Percentiles rank a stretch among this genome's conserved stretches.
Conservation (phyloP, 2,113 vertebrate genomes). For the Pelusios castaneus region DNA sequence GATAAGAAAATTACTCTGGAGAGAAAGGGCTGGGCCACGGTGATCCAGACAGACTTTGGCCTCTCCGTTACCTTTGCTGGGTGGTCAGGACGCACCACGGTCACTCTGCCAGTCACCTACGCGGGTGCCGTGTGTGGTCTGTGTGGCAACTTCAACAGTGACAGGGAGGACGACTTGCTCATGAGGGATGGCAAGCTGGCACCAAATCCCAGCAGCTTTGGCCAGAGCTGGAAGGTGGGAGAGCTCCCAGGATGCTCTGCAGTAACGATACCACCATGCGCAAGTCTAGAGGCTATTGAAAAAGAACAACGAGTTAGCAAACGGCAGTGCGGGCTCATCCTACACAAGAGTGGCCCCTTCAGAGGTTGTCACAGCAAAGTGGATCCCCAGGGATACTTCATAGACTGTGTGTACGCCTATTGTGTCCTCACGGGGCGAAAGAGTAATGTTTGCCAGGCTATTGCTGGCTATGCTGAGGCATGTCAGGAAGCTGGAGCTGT, state of each 20-base stretch:
- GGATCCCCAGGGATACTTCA: conserved; percentile 72
- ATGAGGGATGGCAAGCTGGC: conserved; percentile 57
- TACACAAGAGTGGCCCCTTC: conserved; percentile 66
- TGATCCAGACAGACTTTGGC: conserved; percentile 76
- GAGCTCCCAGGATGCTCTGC: conserved; percentile 13
- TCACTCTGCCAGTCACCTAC: conserved; percentile 79
- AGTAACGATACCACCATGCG: background rate
- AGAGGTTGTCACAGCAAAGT: conserved; percentile 69
- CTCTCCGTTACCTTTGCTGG: conserved; percentile 72
- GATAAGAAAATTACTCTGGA: conserved; percentile 60
- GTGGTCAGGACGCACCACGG: conserved; percentile 65
- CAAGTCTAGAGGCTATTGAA: conserved; percentile 23
- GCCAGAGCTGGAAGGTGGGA: conserved; percentile 77
- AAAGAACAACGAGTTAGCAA: conserved; percentile 43
- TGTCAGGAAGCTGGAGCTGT: conserved; percentile 75
- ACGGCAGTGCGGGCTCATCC: conserved; percentile 75
- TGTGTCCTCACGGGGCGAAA: conserved; percentile 78
- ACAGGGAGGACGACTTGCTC: conserved; percentile 71
- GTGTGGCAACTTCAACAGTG: conserved; percentile 83
- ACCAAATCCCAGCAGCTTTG: conserved; percentile 65
- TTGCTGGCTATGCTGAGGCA: conserved; percentile 70
- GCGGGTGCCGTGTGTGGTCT: conserved; percentile 76
- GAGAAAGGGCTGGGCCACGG: conserved; percentile 59
- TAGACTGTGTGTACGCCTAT: conserved; percentile 79
- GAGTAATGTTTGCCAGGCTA: conserved; percentile 73